Evolutionary conservation across 1,140 invertebrate species (phyloP).

Genomic region (Chironomus striatipennis): DNA sequence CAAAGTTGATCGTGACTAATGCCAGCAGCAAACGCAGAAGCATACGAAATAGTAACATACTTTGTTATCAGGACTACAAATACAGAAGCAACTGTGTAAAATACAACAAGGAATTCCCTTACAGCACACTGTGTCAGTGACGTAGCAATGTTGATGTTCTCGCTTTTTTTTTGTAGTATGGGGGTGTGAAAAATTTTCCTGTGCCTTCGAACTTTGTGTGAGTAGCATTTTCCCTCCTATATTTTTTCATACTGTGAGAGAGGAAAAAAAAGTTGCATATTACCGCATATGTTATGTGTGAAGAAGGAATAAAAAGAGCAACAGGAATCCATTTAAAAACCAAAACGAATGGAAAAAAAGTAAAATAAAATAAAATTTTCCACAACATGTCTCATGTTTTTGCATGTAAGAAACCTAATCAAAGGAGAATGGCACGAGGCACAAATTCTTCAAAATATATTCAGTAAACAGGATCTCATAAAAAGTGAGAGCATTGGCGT

Average conservation of each 20-base stretch:
- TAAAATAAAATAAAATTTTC: background rate
- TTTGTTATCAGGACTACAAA: constrained; percentile 12
- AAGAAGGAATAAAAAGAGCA: background rate
- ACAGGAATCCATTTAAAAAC: too few species aligned
- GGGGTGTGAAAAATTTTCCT: background rate
- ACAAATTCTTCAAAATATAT: constrained; percentile 15
- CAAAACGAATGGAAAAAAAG: too few species aligned
- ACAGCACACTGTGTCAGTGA: background rate
- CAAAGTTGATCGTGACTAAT: background rate
- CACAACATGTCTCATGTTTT: constrained; percentile 12
- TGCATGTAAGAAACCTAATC: constrained; percentile 12
- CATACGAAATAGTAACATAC: background rate
- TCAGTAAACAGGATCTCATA: background rate
- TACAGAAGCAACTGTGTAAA: background rate
- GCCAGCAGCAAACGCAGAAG: background rate
- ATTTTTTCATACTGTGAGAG: background rate
- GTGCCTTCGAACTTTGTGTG: too few species aligned
- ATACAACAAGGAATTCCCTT: background rate
- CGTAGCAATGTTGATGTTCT: background rate
- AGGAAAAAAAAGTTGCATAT: background rate
- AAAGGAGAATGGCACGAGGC: constrained; percentile 11
- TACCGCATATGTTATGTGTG: background rate
- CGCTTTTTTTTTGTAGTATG: background rate
- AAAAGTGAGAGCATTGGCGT: background rate
- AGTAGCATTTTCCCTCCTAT: too few species aligned